Evolutionary conservation across 2,113 vertebrate genomes (phyloP), one percentile per base, ranked within the genome.

Genomic region (Alethe castanea): DNA sequence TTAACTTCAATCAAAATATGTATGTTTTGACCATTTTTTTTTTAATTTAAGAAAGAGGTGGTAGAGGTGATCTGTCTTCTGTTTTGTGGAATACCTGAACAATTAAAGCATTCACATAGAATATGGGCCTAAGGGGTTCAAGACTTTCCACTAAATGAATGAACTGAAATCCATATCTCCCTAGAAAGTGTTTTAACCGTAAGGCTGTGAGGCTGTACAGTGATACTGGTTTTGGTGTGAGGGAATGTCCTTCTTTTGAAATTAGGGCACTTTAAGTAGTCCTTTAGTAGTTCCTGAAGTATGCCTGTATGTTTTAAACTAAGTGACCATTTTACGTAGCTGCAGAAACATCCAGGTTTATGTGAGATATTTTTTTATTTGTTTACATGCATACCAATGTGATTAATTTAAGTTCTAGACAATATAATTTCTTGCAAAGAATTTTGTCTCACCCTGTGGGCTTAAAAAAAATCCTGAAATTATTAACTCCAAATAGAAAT

Each of bases 141-240:
- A 84, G 42, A 33, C 3, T 52, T 72, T 38, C 22, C 38, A 65
- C 13, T 45, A 47, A 81, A 48, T 14, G 7, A 67, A 29, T 18
- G 14, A 50, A 61, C 9, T 26, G 54, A 61, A 84, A 73, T 53
- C 25, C 8, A 2, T 14, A n/a, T 18, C n/a, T 78, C 56, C 36
- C 28, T 69, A 38, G 69, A 45, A 77, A 65, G 12, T 24, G 17
- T 56, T 66, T 59, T 52, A 64, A 35, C 4, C 8, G 18, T 9
- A 35, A 40, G 22, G 10, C 19, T 53, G 28, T 48, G 60, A 81
- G 42, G 5, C 13, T 52, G 40, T 13, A 10, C 0, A 1, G 8
- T 61, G 28, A 19, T 29, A 26, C 12, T 26, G 5, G 4, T 18
- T 77, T n/a, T 48, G 29, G 7, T n/a, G 14, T 3, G 10, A 53